Base-by-base conservation (phyloP, 2,888 invertebrate genomes). In the Ophioninae sp. region DNA sequence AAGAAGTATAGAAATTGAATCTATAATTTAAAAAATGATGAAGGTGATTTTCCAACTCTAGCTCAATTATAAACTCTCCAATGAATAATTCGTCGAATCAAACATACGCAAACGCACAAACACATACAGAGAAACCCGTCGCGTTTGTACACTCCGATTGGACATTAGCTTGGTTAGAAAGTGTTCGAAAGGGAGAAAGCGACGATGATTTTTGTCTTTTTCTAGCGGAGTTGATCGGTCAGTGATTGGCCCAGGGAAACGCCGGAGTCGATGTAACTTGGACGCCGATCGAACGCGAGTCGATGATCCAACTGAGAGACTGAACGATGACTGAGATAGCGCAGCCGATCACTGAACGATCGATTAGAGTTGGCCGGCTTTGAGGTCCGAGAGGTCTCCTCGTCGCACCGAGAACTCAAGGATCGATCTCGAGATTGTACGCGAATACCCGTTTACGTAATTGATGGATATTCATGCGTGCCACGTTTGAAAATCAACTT, bases 111-210 rank as follows among this genome's bases (percentile, higher is more conserved):
- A 57, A 59, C 64, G 41, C 62, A 21, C n/a, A n/a, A n/a, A n/a
- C n/a, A n/a, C n/a, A n/a, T n/a, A n/a, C n/a, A n/a, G n/a, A n/a
- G n/a, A n/a, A n/a, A n/a, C 20, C 17, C 62, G 13, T 39, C n/a
- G 8, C 23, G 21, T 61, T 56, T 39, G 39, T 56, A 78, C 67
- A 65, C 70, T 81, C 56, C 30, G 56, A 59, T 72, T 57, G 81
- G 79, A 70, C 69, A 81, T 79, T 79, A 79, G 68, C 70, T 74
- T 76, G 82, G 84, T 84, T 84, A 84, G 84, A 84, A 84, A 84
- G 84, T 84, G 84, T 79, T 84, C 23, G 82, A 84, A 84, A 84
- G 74, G 84, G 84, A 84, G 84, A 84, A 84, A 84, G 84, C 82
- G 75, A 81, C 75, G 78, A 72, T 61, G 70, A 61, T 56, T 77